phyloP scores from a whole-genome alignment of 2,888 invertebrate genomes.

The Agrilus cyanescens region DNA sequence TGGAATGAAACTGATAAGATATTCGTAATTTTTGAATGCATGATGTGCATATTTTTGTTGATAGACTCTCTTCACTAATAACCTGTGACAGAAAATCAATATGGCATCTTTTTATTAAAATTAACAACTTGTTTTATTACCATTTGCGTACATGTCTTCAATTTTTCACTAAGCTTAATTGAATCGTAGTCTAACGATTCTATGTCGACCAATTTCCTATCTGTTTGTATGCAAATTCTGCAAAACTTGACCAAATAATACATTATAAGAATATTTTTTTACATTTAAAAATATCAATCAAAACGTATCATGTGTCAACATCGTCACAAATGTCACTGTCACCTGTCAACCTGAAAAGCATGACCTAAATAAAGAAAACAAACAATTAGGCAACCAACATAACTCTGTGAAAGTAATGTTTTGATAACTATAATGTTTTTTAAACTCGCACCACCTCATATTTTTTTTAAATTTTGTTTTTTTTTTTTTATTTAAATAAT shows the following conservation, averaged over 20 bases:
- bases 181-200: conserved; percentile 29
- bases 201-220: conserved; percentile 28
- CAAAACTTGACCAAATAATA: conserved; percentile 34
- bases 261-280: conserved; percentile 23
- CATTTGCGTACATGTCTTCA: conserved; percentile 32
- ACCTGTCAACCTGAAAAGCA: conserved; percentile 21
- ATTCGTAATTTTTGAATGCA: conserved; percentile 31
- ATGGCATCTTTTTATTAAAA: conserved; percentile 22
- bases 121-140: conserved; percentile 22
- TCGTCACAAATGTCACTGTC: conserved; percentile 31
- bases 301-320: conserved; percentile 8
- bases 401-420: no score
- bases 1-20: conserved; percentile 31
- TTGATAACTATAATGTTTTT: no score
- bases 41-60: conserved; percentile 30
- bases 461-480: no score
- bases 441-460: no score
- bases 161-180: conserved; percentile 31
- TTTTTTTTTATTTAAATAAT: no score
- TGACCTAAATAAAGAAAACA: background rate
- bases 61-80: conserved; percentile 28
- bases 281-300: conserved; percentile 13
- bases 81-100: conserved; percentile 33
- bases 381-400: no score
- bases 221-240: conserved; percentile 31